These are phyloP conservation scores for Pyrocoelia pectoralis DNA, from an alignment of 2,888 invertebrate species.

Conservation along the genomic window DNA sequence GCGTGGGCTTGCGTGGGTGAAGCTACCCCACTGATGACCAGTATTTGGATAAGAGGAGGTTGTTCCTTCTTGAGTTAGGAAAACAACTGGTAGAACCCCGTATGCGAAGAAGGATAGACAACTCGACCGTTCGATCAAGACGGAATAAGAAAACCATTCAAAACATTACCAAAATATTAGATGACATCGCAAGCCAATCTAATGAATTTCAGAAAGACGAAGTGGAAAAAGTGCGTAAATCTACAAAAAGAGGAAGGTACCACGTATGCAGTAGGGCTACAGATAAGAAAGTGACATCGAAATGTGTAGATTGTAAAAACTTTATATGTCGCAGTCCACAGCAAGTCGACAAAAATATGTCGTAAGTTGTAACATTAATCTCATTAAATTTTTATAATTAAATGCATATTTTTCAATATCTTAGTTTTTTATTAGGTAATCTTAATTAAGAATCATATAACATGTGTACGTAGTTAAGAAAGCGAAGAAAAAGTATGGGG, in stretches of 20 bases:
- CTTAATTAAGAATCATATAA: conserved; percentile 1
- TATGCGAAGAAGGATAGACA: conserved; percentile 4
- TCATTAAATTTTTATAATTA: conserved; percentile 7
- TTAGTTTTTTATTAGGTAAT: conserved; percentile 8
- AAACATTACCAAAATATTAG: conserved; percentile 2
- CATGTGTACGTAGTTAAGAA: conserved; percentile 1
- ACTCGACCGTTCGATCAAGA: conserved; percentile 4
- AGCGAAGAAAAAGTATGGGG: not conserved
- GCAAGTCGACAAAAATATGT: conserved; percentile 4
- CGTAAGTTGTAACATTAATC: conserved; percentile 1
- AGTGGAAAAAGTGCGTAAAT: not conserved
- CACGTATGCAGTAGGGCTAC: conserved; percentile 8
- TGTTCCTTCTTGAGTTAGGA: conserved; percentile 10
- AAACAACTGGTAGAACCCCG: conserved; percentile 4
- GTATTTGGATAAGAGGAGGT: conserved; percentile 2
- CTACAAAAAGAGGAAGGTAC: conserved; percentile 3
- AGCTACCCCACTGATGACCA: no score
- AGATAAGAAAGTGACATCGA: not conserved
- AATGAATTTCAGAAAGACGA: not conserved
- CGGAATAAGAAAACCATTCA: not conserved
- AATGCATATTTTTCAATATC: conserved; percentile 6
- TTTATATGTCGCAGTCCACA: conserved; percentile 1
- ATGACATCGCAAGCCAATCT: not conserved
- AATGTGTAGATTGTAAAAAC: conserved; percentile 8
- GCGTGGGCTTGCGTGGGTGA: no score